phyloP scores from a whole-genome alignment of 2,888 invertebrate genomes.

The Rhamnusium bicolor region DNA sequence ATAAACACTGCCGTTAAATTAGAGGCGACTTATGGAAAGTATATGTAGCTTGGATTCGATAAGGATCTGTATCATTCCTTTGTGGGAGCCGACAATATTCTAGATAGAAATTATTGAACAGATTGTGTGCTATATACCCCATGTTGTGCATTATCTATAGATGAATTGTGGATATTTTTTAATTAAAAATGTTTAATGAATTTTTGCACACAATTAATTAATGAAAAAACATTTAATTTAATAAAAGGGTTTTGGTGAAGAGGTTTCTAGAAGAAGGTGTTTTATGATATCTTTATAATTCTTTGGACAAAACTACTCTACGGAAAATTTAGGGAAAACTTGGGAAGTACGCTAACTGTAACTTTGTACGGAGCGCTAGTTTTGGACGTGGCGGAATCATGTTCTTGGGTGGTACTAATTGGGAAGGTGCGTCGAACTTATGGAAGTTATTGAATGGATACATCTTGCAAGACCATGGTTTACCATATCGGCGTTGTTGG shows the following conservation, averaged over 20 bases:
- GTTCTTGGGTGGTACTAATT: constrained; percentile 8
- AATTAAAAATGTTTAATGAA: no score
- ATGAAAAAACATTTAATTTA: no score
- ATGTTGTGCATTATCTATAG: background rate
- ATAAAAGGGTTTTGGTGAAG: no score
- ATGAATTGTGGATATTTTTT: background rate
- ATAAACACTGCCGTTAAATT: constrained; percentile 13
- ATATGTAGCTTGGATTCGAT: background rate
- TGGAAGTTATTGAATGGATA: constrained; percentile 17
- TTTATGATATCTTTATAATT: no score
- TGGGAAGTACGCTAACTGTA: background rate
- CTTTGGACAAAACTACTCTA: no score
- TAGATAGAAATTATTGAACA: background rate
- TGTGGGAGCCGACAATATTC: background rate
- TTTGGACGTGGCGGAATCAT: background rate
- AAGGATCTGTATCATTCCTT: background rate
- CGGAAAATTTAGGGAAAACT: background rate
- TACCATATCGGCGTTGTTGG: constrained; percentile 13
- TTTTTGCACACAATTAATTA: no score
- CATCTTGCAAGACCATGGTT: background rate
- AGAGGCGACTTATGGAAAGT: background rate
- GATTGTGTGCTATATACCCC: background rate
- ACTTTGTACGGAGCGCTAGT: background rate
- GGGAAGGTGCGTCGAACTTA: constrained; percentile 13
- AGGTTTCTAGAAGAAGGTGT: no score